A percentile compares a stretch with the other conserved stretches of the same genome.
Evolutionary conservation across 1,140 invertebrate species (phyloP).

Genomic region (Caenorhabditis remanei): DNA sequence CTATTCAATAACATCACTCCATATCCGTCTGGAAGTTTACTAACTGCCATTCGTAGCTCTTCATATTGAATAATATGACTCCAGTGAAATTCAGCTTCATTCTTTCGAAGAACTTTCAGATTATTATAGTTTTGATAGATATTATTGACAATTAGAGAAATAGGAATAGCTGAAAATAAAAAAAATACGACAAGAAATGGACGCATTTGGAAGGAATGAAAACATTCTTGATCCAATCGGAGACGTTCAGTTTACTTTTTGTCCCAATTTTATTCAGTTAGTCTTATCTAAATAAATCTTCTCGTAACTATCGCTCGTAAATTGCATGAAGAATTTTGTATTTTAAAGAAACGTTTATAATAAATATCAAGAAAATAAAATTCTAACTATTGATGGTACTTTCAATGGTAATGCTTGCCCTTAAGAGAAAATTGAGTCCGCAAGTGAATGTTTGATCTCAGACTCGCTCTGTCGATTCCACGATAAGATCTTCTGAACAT

Average conservation of each 20-base stretch:
- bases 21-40: constrained; percentile 55
- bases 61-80: constrained; percentile 39
- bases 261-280: neutral
- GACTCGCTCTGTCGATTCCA: no score
- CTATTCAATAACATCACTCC: constrained; percentile 68
- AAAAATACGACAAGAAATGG: constrained; percentile 18
- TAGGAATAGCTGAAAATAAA: constrained; percentile 50
- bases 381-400: no score
- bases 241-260: neutral
- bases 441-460: no score
- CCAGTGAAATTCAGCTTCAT: constrained; percentile 43
- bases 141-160: constrained; percentile 43
- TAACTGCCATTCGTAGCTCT: constrained; percentile 43
- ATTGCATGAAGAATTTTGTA: no score
- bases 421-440: no score
- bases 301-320: no score
- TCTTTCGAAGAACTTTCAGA: constrained; percentile 51
- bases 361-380: no score
- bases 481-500: no score
- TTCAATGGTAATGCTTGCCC: no score
- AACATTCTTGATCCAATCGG: neutral
- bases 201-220: neutral
- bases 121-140: constrained; percentile 56
- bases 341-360: no score
- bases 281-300: neutral